Percentiles rank a stretch among this genome's conserved stretches.
Evolutionary conservation across 1,140 invertebrate genomes (phyloP).

Genomic region (Aphelenchoides besseyi): DNA sequence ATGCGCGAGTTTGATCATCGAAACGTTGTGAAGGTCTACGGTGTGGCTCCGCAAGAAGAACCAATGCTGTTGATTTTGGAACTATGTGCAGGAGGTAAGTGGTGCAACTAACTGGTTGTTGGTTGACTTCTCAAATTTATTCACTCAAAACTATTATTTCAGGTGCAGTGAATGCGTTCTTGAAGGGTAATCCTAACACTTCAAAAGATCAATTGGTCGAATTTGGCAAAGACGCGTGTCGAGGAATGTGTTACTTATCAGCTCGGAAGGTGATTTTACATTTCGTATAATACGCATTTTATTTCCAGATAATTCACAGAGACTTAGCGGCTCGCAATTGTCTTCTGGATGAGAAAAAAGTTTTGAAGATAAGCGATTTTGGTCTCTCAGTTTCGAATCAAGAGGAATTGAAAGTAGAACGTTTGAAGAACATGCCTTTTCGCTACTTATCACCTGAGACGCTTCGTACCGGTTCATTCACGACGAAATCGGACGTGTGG

Average conservation of each 20-base stretch:
- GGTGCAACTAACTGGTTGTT: not conserved
- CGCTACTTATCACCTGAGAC: slow-evolving; percentile 24
- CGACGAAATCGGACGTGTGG: slow-evolving; percentile 26
- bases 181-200: slow-evolving; percentile 12
- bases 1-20: slow-evolving; percentile 39
- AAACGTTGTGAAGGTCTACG: slow-evolving; percentile 34
- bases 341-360: slow-evolving; percentile 15
- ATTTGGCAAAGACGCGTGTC: slow-evolving; percentile 26
- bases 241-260: slow-evolving; percentile 33
- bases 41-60: slow-evolving; percentile 42
- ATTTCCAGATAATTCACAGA: slow-evolving; percentile 13
- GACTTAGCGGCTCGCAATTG: slow-evolving; percentile 21
- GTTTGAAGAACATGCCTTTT: slow-evolving; percentile 26
- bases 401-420: slow-evolving; percentile 15
- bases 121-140: not conserved
- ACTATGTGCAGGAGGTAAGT: slow-evolving; percentile 24
- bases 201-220: slow-evolving; percentile 15
- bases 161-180: slow-evolving; percentile 7
- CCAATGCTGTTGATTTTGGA: slow-evolving; percentile 35
- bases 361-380: slow-evolving; percentile 25
- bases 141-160: not conserved
- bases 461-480: slow-evolving; percentile 8
- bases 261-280: not conserved
- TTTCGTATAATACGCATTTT: not conserved
- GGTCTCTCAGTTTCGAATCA: slow-evolving; percentile 20